Evolutionary conservation across 2,888 invertebrate genomes (phyloP).

Genomic region (Xanthostigma xanthostigma): DNA sequence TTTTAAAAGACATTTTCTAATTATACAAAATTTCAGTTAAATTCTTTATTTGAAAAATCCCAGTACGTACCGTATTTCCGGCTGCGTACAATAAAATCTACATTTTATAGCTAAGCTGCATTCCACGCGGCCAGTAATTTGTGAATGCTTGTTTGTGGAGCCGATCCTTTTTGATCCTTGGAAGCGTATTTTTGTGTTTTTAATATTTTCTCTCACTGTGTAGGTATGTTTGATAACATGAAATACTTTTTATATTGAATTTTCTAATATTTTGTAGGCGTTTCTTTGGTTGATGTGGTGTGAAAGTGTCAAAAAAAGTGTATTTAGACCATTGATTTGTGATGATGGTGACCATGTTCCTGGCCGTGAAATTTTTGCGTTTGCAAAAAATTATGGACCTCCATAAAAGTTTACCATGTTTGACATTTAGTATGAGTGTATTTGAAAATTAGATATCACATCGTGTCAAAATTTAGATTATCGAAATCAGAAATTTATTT

Average conservation of each 20-base stretch:
- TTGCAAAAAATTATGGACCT: not conserved
- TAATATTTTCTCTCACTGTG: not conserved
- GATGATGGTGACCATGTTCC: conserved; percentile 9
- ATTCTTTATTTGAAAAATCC: no score
- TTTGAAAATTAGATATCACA: no score
- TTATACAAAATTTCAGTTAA: no score
- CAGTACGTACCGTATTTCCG: no score
- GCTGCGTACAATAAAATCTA: no score
- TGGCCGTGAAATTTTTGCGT: conserved; percentile 10
- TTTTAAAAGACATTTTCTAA: no score
- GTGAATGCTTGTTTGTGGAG: not conserved
- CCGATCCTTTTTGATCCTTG: conserved; percentile 1
- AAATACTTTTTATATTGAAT: not conserved
- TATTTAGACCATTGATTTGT: not conserved
- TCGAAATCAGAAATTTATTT: not conserved
- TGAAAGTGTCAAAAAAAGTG: not conserved
- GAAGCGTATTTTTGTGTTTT: not conserved
- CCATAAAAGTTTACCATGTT: not conserved
- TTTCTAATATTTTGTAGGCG: not conserved
- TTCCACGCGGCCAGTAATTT: no score
- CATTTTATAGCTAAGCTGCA: no score
- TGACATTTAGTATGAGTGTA: no score
- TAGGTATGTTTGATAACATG: not conserved
- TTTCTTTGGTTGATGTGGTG: not conserved
- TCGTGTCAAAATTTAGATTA: not conserved